Evolutionary conservation across 2,888 invertebrate species (phyloP).

Genomic region (Tenthredo mesomela): DNA sequence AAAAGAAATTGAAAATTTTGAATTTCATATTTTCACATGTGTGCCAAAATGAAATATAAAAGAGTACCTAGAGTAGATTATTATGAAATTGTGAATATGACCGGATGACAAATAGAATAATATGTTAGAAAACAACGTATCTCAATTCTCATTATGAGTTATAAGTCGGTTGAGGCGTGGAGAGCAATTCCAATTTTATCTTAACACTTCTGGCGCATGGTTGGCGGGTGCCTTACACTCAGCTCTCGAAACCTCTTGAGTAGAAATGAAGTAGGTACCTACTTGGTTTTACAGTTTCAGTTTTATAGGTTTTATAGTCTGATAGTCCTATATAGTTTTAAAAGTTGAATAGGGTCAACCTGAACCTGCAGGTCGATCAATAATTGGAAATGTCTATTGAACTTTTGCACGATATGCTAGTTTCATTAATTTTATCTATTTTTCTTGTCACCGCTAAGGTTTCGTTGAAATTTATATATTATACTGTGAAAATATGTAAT

Average conservation of each 20-base stretch:
- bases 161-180: neutral
- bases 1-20: too few relatives aligned
- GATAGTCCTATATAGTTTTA: conserved; percentile 41
- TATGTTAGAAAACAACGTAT: neutral
- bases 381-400: conserved; percentile 35
- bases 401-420: neutral
- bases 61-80: too few relatives aligned
- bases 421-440: conserved; percentile 3
- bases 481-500: neutral
- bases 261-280: conserved; percentile 46
- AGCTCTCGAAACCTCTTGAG: conserved; percentile 42
- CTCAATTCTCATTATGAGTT: neutral
- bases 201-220: neutral
- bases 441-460: neutral
- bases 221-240: neutral
- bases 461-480: neutral
- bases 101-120: neutral
- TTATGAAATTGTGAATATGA: neutral
- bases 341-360: conserved; percentile 15
- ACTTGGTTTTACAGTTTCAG: conserved; percentile 37
- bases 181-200: conserved; percentile 36
- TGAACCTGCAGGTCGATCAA: conserved; percentile 19
- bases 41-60: too few relatives aligned
- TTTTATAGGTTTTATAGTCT: conserved; percentile 38
- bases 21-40: too few relatives aligned